Conservation (phyloP, 1,140 invertebrate genomes). For the Campodea augens region DNA sequence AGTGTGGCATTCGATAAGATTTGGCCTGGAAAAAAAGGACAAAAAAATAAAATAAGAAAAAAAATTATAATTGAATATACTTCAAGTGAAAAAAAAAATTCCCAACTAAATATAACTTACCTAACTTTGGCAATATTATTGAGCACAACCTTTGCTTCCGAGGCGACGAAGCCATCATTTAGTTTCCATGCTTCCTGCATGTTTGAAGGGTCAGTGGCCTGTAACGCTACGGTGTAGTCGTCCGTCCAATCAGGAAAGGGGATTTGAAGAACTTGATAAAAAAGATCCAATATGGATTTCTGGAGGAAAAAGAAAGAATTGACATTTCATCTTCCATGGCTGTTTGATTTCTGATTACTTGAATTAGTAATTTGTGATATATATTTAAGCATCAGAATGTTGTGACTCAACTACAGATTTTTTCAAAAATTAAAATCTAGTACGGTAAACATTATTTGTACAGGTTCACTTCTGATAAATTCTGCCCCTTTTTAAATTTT, state of each 20-base stretch:
- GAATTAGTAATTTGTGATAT: too few species aligned
- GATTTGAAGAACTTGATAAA: slow-evolving; percentile 74
- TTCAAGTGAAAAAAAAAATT: background rate
- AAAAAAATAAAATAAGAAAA: slow-evolving; percentile 7
- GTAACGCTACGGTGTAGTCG: slow-evolving; percentile 66
- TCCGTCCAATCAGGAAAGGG: slow-evolving; percentile 77
- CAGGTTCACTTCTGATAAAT: too few species aligned
- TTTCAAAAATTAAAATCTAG: too few species aligned
- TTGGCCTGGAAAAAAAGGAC: slow-evolving; percentile 40
- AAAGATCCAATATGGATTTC: slow-evolving; percentile 74
- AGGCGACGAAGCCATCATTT: slow-evolving; percentile 76
- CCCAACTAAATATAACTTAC: slow-evolving; percentile 14
- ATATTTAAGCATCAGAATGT: too few species aligned
- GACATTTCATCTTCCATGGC: slow-evolving; percentile 5
- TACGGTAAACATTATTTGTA: background rate
- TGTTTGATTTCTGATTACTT: too few species aligned
- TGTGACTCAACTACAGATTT: too few species aligned
- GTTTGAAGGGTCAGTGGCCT: slow-evolving; percentile 61
- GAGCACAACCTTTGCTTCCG: slow-evolving; percentile 62
- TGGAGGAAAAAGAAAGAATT: slow-evolving; percentile 25
- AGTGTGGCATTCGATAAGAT: slow-evolving; percentile 76
- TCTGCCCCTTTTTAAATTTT: too few species aligned
- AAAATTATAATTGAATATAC: slow-evolving; percentile 2
- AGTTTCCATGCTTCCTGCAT: slow-evolving; percentile 64
- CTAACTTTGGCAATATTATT: slow-evolving; percentile 53